Evolutionary conservation across 2,888 invertebrate species (phyloP).

Genomic region (Diadromus collaris): DNA sequence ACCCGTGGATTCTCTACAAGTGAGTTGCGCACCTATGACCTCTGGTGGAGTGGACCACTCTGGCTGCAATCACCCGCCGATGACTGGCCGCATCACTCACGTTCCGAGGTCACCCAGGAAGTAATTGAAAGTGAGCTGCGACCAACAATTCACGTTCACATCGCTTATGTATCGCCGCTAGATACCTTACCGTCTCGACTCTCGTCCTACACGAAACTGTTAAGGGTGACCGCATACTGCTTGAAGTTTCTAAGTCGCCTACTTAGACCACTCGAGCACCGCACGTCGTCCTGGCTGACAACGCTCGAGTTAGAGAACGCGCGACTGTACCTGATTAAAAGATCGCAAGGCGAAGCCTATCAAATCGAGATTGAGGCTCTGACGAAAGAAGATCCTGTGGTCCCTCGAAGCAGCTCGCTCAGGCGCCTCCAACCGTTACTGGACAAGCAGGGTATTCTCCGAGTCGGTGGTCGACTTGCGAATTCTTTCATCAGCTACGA

Average conservation of each 20-base stretch:
- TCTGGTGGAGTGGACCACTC: neutral
- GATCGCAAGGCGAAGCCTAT: neutral
- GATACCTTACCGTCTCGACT: neutral
- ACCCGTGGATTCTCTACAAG: neutral
- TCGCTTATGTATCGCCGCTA: neutral
- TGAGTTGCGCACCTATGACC: neutral
- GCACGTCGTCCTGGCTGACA: neutral
- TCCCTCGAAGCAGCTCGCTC: neutral
- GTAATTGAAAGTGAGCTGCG: neutral
- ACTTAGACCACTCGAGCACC: neutral
- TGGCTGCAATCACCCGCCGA: neutral
- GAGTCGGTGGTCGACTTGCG: too few species aligned
- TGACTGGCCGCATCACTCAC: neutral
- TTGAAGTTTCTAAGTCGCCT: neutral
- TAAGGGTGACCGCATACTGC: neutral
- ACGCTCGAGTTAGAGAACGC: neutral
- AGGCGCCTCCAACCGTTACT: too few species aligned
- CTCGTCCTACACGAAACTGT: neutral
- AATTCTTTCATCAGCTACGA: too few species aligned
- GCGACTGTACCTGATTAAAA: neutral
- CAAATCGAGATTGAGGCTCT: neutral
- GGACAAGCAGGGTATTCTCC: too few species aligned
- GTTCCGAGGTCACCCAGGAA: neutral
- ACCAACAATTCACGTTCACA: neutral
- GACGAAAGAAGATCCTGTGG: neutral